Percentiles rank a stretch among this genome's conserved stretches.
These are phyloP conservation scores for Notospermus geniculatus DNA, from an alignment of 1,140 invertebrate species.

Conservation along the genomic window DNA sequence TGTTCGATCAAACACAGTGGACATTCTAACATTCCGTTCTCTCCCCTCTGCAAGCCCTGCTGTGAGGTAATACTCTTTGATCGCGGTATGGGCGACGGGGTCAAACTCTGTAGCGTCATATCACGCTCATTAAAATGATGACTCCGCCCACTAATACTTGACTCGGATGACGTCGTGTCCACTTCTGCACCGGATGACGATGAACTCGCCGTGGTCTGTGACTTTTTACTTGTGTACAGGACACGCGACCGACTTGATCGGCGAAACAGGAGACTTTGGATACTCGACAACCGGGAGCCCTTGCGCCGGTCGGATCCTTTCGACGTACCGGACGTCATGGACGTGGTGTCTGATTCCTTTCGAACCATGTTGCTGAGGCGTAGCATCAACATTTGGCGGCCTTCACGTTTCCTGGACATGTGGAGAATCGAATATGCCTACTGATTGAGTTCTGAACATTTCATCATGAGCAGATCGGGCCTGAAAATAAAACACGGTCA, in stretches of 20 bases:
- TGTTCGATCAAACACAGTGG: constrained; percentile 72
- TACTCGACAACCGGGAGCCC: constrained; percentile 35
- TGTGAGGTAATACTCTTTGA: not conserved
- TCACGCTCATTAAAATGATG: not conserved
- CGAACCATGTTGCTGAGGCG: constrained; percentile 26
- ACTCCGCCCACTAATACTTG: not conserved
- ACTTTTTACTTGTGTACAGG: constrained; percentile 2
- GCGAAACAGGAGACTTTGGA: not conserved
- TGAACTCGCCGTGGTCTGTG: not conserved
- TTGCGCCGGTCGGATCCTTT: constrained; percentile 37
- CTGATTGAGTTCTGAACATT: too few species aligned
- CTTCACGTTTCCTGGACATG: too few species aligned
- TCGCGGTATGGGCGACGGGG: not conserved
- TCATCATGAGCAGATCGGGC: too few species aligned
- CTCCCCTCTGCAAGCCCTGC: not conserved
- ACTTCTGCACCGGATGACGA: not conserved
- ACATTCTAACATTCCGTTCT: constrained; percentile 63
- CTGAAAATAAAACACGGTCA: too few species aligned
- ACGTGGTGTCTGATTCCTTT: constrained; percentile 39
- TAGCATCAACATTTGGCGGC: constrained; percentile 1
- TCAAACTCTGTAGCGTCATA: not conserved
- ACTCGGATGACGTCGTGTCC: not conserved
- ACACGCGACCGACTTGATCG: not conserved
- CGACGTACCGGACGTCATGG: constrained; percentile 40
- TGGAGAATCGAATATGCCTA: too few species aligned